Conservation (phyloP, 2,888 invertebrate genomes). For the Heliconius aoede region DNA sequence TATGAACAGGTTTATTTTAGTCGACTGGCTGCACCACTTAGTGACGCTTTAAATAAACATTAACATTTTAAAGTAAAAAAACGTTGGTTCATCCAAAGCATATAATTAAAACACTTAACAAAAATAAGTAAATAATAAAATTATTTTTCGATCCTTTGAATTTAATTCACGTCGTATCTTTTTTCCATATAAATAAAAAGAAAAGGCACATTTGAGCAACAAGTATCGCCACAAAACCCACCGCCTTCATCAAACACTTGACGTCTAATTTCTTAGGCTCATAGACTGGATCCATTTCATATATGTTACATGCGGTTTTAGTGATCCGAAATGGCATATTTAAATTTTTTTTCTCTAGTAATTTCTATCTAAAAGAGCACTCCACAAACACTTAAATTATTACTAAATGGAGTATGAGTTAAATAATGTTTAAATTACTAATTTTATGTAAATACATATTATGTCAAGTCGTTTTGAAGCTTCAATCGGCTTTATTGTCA, state of each 20-base stretch:
- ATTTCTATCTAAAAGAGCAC: neutral
- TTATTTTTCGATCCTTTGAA: conserved; percentile 18
- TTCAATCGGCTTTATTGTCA: neutral
- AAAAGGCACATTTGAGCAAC: conserved; percentile 58
- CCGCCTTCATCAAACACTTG: conserved; percentile 59
- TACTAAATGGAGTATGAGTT: neutral
- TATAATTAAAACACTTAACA: conserved; percentile 30
- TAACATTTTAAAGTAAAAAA: neutral
- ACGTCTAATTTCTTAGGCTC: conserved; percentile 50
- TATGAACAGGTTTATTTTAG: neutral
- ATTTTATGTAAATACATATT: neutral
- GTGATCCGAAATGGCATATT: conserved; percentile 56
- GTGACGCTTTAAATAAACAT: neutral
- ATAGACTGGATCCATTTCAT: conserved; percentile 40
- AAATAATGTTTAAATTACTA: neutral
- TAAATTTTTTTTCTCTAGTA: neutral
- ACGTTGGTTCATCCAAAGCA: neutral
- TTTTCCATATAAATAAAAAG: conserved; percentile 52
- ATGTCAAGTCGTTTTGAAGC: conserved; percentile 1
- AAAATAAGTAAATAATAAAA: conserved; percentile 6
- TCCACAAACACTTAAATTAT: neutral
- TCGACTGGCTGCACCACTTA: neutral
- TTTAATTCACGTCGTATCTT: conserved; percentile 37
- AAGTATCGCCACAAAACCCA: conserved; percentile 53
- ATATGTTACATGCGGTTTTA: conserved; percentile 49